Base-by-base conservation (phyloP, 2,888 invertebrate genomes). In the Dryobota labecula region DNA sequence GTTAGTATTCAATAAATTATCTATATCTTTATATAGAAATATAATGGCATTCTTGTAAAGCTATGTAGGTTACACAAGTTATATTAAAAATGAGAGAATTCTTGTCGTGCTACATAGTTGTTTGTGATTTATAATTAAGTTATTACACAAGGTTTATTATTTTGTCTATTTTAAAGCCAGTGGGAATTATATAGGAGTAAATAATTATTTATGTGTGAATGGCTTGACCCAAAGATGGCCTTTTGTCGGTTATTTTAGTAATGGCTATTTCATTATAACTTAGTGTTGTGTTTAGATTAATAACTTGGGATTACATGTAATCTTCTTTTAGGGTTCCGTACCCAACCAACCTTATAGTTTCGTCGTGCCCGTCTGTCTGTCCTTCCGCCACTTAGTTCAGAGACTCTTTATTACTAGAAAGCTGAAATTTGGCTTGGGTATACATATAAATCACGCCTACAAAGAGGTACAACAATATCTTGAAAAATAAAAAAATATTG, bases 21-120 rank as follows among this genome's bases (percentile, higher is more conserved):
- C 60, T 64, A 49, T 57, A 49, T 57, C 15, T 51, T 30, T 36
- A 41, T 20, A 51, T 20, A 41, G 33, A 20, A 43, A 65, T 51
- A 41, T 33, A 54, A 61, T 61, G 45, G 18, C 69, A 73, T 77
- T 62, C 54, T 69, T 64, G 36, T 27, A 27, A n/a, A 65, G 61
- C 24, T 56, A 64, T 61, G 67, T 65, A 56, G 71, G 56, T 73
- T 43, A 49, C 47, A 68, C 30, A 13, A 77, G 61, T 56, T 78
- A 82, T 82, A 71, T 30, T 45, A 71, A 61, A 78, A 71, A 68
- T 81, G 20, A 36, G 33, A 11, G 24, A 63, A 70, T 72, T 67
- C 54, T 73, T 73, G 70, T 58, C 43, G 18, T 49, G 7, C 15
- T 7, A 6, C 33, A 43, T 53, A 6, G 24, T 72, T 72, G 3